Evolutionary conservation across 2,113 vertebrate species (phyloP).

Genomic region (Excalfactoria chinensis): DNA sequence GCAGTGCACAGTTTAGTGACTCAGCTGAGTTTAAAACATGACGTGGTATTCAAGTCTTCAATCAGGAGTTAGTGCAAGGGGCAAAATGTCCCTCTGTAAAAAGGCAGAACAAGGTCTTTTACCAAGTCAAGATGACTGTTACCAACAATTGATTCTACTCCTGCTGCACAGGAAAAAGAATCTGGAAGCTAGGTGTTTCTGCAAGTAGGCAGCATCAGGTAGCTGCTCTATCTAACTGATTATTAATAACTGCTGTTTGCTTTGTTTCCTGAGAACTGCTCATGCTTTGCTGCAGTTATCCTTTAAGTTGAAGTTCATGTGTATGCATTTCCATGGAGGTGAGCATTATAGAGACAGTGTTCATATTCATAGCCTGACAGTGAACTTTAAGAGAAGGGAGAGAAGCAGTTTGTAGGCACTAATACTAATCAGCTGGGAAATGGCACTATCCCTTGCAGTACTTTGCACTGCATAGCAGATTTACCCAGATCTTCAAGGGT

Average conservation of each 20-base stretch:
- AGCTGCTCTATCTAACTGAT: constrained; percentile 66
- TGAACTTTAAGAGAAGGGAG: not conserved
- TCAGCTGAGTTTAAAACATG: constrained; percentile 51
- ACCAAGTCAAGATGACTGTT: not conserved
- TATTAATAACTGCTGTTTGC: constrained; percentile 62
- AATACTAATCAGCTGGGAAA: constrained; percentile 25
- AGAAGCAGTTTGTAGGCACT: not conserved
- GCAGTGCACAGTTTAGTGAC: constrained; percentile 63
- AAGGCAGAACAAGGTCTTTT: constrained; percentile 16
- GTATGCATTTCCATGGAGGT: constrained; percentile 24
- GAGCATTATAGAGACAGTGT: not conserved
- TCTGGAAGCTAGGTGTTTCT: constrained; percentile 11
- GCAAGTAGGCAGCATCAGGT: constrained; percentile 66
- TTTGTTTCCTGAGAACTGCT: constrained; percentile 39
- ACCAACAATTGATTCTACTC: not conserved
- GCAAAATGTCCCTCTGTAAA: not conserved
- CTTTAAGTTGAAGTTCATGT: constrained; percentile 40
- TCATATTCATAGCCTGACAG: constrained; percentile 36
- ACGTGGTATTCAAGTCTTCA: constrained; percentile 56
- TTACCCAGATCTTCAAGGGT: not conserved
- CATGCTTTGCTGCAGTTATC: constrained; percentile 22
- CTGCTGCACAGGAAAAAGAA: constrained; percentile 1
- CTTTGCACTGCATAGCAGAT: not conserved
- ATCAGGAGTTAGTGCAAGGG: constrained; percentile 47
- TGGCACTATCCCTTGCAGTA: not conserved